phyloP scores from a whole-genome alignment of 2,888 invertebrate genomes.

The Podabrus alpinus region DNA sequence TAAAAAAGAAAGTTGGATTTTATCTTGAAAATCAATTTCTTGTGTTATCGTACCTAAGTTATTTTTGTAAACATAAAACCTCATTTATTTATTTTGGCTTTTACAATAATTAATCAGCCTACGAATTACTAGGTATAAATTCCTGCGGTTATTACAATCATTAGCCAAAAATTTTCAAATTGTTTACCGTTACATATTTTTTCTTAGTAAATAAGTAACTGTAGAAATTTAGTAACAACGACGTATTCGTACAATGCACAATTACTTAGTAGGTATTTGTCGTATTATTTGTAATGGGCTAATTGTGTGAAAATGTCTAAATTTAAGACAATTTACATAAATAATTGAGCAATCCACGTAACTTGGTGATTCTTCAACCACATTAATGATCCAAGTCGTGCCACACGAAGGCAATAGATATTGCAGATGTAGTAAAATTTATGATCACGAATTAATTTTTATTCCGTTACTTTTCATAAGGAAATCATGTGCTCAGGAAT shows the following conservation, averaged over 20 bases:
- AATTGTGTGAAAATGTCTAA: background rate
- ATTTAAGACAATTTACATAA: background rate
- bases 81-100: background rate
- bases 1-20: too few relatives aligned
- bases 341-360: background rate
- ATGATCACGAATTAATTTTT: background rate
- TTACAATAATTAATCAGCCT: background rate
- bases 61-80: too few relatives aligned
- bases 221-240: background rate
- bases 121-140: background rate
- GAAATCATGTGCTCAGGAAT: background rate
- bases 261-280: background rate
- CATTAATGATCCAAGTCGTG: background rate
- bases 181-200: background rate
- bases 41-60: too few relatives aligned
- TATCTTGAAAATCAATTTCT: too few relatives aligned
- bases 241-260: background rate
- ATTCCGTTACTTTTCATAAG: background rate
- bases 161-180: background rate
- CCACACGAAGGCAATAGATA: background rate
- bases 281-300: background rate
- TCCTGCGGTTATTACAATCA: background rate
- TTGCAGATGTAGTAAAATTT: background rate
- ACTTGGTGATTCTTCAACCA: background rate
- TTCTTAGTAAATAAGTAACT: background rate